phyloP scores from a whole-genome alignment of 2,113 vertebrate genomes.

The Nannospalax galili region DNA sequence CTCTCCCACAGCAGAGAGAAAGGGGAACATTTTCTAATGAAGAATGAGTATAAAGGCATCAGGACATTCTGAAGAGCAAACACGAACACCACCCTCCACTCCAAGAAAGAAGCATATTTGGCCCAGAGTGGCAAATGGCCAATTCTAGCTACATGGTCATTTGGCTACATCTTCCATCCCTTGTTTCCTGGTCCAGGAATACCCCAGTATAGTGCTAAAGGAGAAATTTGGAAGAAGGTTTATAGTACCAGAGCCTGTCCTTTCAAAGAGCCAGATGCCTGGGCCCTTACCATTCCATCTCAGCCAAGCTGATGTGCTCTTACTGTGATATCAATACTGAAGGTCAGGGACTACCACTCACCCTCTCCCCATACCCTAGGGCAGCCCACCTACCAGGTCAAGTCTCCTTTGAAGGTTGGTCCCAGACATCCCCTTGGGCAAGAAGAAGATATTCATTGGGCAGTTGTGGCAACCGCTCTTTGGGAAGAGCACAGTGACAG shows the following conservation, averaged over 20 bases:
- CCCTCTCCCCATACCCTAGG: rapidly evolving
- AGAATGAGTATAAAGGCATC: neutral
- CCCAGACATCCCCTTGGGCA: neutral
- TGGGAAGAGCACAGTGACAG: neutral
- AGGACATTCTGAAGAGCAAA: neutral
- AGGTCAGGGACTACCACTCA: neutral
- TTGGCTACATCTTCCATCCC: neutral
- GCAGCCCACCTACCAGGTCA: neutral
- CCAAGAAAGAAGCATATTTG: neutral
- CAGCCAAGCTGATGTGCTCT: neutral
- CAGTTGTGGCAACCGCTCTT: neutral
- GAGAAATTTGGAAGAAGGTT: neutral
- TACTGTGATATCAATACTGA: neutral
- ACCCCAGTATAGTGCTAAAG: neutral
- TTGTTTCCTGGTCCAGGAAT: neutral
- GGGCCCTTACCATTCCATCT: neutral
- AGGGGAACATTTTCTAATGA: neutral
- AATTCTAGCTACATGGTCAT: neutral
- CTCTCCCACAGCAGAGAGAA: neutral
- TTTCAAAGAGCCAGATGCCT: neutral
- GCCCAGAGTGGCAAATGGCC: neutral
- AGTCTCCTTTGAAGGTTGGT: neutral
- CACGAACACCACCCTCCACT: rapidly evolving
- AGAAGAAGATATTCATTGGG: neutral
- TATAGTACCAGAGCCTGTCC: neutral